phyloP scores from a whole-genome alignment of 1,140 invertebrate species.

The Danaus melanippus region DNA sequence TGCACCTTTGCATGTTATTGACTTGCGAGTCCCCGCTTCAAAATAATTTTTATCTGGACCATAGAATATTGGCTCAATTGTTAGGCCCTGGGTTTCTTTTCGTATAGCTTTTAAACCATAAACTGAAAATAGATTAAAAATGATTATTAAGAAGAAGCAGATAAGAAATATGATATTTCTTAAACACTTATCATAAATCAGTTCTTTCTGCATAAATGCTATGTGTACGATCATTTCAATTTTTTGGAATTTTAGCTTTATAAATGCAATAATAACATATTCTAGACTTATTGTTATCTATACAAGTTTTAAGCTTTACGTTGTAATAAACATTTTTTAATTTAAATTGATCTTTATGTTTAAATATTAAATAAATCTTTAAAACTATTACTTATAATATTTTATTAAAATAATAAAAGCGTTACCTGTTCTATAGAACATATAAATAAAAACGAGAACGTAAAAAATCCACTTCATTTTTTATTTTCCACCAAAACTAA shows the following conservation, averaged over 20 bases:
- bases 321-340: too few species aligned
- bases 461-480: conserved; percentile 54
- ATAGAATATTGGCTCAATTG: conserved; percentile 32
- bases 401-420: conserved; percentile 8
- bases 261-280: too few species aligned
- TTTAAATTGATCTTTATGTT: too few species aligned
- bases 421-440: conserved; percentile 48
- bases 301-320: too few species aligned
- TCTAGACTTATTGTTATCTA: too few species aligned
- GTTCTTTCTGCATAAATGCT: too few species aligned
- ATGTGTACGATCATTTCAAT: too few species aligned
- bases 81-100: conserved; percentile 22
- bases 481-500: conserved; percentile 5
- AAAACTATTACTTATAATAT: too few species aligned
- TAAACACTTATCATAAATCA: too few species aligned
- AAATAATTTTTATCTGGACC: conserved; percentile 28
- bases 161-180: too few species aligned
- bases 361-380: too few species aligned
- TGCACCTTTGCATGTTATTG: conserved; percentile 35
- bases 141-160: neutral
- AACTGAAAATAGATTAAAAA: conserved; percentile 24
- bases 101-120: conserved; percentile 28
- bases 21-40: conserved; percentile 29
- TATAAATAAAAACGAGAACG: conserved; percentile 43
- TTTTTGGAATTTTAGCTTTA: too few species aligned